Conservation (phyloP, 35 echinoderm and acorn worm species). For the Apostichopus japonicus region DNA sequence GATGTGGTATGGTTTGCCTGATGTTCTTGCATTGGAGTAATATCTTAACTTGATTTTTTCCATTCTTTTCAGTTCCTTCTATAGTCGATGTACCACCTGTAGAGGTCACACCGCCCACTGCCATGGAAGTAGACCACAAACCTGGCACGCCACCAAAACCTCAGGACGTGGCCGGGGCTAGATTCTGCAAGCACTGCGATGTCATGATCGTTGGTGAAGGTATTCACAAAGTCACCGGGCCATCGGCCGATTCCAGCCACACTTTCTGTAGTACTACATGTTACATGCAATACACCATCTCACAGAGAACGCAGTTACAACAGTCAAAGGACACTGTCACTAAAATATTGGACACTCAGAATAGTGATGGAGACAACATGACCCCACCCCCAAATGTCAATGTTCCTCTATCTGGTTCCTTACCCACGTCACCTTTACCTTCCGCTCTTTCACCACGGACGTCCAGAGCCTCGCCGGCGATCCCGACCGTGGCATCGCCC, state of each 20-base stretch:
- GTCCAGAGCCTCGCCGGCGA: conserved; percentile 19
- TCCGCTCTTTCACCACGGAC: conserved; percentile 54
- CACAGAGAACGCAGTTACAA: conserved; percentile 68
- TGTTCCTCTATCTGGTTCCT: conserved; percentile 16
- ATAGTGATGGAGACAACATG: conserved; percentile 35
- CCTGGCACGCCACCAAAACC: conserved; percentile 27
- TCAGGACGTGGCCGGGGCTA: neutral
- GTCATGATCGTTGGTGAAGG: conserved; percentile 90
- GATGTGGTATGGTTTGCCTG: too few relatives aligned
- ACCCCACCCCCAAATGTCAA: conserved; percentile 42
- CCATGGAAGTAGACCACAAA: conserved; percentile 27
- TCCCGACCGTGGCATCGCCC: neutral
- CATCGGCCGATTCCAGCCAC: conserved; percentile 65
- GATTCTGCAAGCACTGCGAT: conserved; percentile 97
- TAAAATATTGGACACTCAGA: conserved; percentile 38
- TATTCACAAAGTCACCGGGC: conserved; percentile 65
- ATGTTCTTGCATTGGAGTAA: too few relatives aligned
- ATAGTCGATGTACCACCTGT: neutral
- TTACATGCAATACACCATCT: conserved; percentile 96
- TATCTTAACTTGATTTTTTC: neutral
- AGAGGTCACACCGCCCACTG: neutral
- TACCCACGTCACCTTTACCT: conserved; percentile 49
- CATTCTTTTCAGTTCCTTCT: neutral
- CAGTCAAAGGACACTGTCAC: conserved; percentile 49
- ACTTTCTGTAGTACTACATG: conserved; percentile 96